A percentile compares a stretch with the other conserved stretches of the same genome.
These are phyloP conservation scores for Huso huso DNA, from an alignment of 2,797 vertebrate genomes.

Conservation along the genomic window DNA sequence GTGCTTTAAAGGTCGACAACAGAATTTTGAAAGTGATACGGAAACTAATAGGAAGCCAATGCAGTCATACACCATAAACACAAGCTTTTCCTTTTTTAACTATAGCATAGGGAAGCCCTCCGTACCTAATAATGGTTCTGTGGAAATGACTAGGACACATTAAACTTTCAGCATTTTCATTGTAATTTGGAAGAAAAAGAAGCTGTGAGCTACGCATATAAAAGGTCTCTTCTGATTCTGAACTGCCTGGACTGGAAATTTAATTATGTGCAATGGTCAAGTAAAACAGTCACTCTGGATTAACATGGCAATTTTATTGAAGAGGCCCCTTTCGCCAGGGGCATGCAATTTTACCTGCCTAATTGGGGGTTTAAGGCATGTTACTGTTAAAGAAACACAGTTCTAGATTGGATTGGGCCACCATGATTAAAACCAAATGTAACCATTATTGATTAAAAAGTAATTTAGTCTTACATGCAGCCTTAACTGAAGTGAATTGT, in stretches of 20 bases:
- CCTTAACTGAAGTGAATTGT: neutral
- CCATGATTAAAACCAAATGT: neutral
- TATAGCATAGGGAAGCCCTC: no score
- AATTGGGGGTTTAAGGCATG: neutral
- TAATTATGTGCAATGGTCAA: constrained; percentile 35
- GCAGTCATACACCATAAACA: no score
- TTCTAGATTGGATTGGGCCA: neutral
- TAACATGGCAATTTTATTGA: constrained; percentile 9
- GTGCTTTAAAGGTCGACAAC: no score
- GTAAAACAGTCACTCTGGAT: constrained; percentile 21
- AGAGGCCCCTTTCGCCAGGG: neutral
- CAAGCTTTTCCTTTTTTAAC: no score
- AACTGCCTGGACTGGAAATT: constrained; percentile 52
- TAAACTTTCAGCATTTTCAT: no score
- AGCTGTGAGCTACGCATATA: no score
- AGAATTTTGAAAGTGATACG: no score
- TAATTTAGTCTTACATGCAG: constrained; percentile 8
- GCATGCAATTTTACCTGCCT: constrained; percentile 31
- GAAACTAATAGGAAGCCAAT: no score
- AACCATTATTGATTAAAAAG: constrained; percentile 17
- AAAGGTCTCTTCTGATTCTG: constrained; percentile 30
- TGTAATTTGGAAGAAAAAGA: no score
- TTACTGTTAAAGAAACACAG: neutral
- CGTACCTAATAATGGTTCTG: no score
- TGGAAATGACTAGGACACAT: no score